These are phyloP conservation scores for Leguminivora glycinivorella DNA, from an alignment of 1,140 invertebrate genomes.

Conservation along the genomic window DNA sequence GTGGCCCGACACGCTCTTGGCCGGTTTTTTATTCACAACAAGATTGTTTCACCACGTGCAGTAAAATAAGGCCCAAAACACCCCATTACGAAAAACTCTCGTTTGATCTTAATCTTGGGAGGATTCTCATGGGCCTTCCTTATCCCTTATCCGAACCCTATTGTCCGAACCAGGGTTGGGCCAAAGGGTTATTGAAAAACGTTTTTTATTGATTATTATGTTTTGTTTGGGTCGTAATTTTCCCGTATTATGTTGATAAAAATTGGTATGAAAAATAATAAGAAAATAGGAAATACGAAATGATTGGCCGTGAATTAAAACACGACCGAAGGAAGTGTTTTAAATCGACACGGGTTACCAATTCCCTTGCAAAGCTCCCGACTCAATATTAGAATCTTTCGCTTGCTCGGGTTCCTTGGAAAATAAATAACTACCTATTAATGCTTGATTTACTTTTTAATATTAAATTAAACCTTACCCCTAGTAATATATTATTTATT, in stretches of 20 bases:
- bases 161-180: conserved; percentile 3
- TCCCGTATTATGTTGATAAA: background rate
- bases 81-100: background rate
- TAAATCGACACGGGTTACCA: no score
- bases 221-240: background rate
- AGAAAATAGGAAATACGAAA: no score
- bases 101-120: conserved; percentile 24
- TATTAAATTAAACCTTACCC: background rate
- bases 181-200: conserved; percentile 9
- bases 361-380: no score
- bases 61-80: background rate
- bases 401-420: no score
- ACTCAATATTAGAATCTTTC: no score
- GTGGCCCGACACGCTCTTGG: no score
- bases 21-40: background rate
- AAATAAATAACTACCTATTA: no score
- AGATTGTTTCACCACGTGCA: background rate
- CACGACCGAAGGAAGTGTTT: no score
- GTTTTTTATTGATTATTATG: background rate
- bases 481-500: conserved; percentile 16
- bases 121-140: conserved; percentile 10
- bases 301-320: no score
- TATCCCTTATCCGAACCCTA: conserved; percentile 17
- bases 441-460: background rate
- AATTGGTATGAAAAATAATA: no score